Conservation (phyloP, 1,140 invertebrate species). For the Heliconius hermathena region DNA sequence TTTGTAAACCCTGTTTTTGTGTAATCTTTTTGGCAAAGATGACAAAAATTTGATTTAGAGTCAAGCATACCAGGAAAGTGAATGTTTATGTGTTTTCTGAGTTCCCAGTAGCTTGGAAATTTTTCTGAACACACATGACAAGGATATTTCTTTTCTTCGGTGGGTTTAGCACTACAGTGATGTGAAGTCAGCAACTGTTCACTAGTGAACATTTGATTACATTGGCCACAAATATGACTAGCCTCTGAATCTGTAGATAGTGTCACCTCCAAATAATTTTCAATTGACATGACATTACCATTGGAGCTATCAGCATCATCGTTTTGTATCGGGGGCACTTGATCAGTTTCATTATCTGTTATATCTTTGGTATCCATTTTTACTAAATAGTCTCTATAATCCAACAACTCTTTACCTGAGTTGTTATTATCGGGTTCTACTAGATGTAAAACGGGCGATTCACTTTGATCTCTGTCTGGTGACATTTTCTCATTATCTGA, state of each 20-base stretch:
- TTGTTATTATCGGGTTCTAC: constrained; percentile 77
- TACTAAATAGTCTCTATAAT: constrained; percentile 68
- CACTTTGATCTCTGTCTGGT: constrained; percentile 67
- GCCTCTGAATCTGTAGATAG: constrained; percentile 79
- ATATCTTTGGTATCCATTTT: constrained; percentile 77
- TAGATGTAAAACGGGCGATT: constrained; percentile 71
- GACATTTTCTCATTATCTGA: constrained; percentile 75
- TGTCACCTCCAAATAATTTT: constrained; percentile 81
- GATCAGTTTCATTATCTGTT: constrained; percentile 62
- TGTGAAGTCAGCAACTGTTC: constrained; percentile 70
- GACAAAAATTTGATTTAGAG: constrained; percentile 81
- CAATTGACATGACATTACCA: constrained; percentile 79
- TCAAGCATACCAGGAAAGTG: constrained; percentile 81
- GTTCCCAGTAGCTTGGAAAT: constrained; percentile 79
- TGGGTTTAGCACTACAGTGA: constrained; percentile 71
- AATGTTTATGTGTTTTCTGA: constrained; percentile 79
- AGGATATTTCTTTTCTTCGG: constrained; percentile 76
- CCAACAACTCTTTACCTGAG: constrained; percentile 64
- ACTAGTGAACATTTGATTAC: constrained; percentile 78
- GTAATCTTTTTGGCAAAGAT: constrained; percentile 81
- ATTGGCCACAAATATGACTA: constrained; percentile 76
- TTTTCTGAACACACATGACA: constrained; percentile 80
- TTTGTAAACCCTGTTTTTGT: constrained; percentile 82
- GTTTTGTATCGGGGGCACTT: constrained; percentile 55
- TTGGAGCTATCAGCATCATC: constrained; percentile 77